Evolutionary conservation across 2,113 vertebrate genomes (phyloP).

Genomic region (Rhabdomys dilectus): DNA sequence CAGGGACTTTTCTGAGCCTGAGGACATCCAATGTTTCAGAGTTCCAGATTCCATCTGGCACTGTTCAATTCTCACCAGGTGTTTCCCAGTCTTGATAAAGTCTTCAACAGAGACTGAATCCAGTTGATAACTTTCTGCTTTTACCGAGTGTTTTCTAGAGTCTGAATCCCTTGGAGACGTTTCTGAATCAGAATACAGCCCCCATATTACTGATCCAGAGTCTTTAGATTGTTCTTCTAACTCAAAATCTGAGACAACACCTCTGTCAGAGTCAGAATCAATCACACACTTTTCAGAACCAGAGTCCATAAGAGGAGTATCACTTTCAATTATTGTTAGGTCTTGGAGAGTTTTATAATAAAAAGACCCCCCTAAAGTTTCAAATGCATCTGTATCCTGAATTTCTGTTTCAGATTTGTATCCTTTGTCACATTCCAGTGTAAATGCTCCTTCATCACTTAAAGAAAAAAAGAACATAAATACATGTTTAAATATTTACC

Average conservation of each 20-base stretch:
- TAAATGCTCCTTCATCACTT: conserved; percentile 60
- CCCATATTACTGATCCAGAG: conserved; percentile 48
- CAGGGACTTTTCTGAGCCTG: conserved; percentile 67
- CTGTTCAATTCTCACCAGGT: conserved; percentile 36
- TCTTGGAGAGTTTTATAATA: conserved; percentile 48
- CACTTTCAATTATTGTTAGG: conserved; percentile 62
- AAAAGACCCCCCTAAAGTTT: conserved; percentile 14
- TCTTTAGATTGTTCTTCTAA: conserved; percentile 49
- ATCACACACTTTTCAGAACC: conserved; percentile 62
- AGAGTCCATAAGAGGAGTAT: background rate
- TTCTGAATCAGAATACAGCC: conserved; percentile 43
- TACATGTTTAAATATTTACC: conserved; percentile 42
- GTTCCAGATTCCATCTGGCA: conserved; percentile 27
- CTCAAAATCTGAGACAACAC: conserved; percentile 60
- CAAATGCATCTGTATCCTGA: conserved; percentile 39
- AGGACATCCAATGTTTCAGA: conserved; percentile 17
- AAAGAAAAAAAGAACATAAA: conserved; percentile 63
- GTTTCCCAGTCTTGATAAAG: background rate
- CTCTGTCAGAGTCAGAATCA: conserved; percentile 71
- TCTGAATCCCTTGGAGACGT: background rate
- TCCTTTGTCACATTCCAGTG: background rate
- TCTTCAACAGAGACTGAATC: conserved; percentile 16
- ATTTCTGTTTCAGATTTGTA: conserved; percentile 47
- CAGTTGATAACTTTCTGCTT: conserved; percentile 12
- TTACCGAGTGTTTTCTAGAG: background rate